Percentiles rank a stretch among this genome's conserved stretches.
These are phyloP conservation scores for Lethrus apterus DNA, from an alignment of 1,140 invertebrate species.

Conservation along the genomic window DNA sequence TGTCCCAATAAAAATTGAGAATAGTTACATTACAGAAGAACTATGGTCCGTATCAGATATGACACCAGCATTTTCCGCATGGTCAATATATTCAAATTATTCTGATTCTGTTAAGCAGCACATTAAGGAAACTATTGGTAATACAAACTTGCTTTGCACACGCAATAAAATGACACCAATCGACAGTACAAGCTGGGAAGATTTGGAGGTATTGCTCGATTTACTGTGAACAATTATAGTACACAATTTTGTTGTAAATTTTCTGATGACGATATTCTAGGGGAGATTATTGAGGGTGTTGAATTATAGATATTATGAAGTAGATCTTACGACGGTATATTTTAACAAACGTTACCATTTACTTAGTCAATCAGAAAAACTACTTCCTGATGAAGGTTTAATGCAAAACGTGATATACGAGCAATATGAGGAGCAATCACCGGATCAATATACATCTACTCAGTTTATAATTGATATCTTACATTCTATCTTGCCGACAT, in stretches of 20 bases:
- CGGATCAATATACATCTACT: not conserved
- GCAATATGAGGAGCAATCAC: not conserved
- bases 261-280: constrained; percentile 8
- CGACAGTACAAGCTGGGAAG: not conserved
- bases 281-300: constrained; percentile 7
- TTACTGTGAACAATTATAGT: too few species aligned
- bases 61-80: too few species aligned
- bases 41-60: too few species aligned
- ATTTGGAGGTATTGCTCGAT: constrained; percentile 10
- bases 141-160: too few species aligned
- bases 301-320: constrained; percentile 14
- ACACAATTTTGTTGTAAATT: too few species aligned
- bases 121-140: too few species aligned
- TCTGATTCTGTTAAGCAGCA: too few species aligned
- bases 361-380: not conserved
- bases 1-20: too few species aligned
- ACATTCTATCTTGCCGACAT: too few species aligned
- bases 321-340: constrained; percentile 10
- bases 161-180: not conserved
- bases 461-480: too few species aligned
- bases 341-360: not conserved
- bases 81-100: too few species aligned
- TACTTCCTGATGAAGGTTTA: not conserved
- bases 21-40: too few species aligned
- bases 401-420: constrained; percentile 7